phyloP scores from a whole-genome alignment of 2,888 invertebrate species.

The Spatulosminthurus flaviceps region DNA sequence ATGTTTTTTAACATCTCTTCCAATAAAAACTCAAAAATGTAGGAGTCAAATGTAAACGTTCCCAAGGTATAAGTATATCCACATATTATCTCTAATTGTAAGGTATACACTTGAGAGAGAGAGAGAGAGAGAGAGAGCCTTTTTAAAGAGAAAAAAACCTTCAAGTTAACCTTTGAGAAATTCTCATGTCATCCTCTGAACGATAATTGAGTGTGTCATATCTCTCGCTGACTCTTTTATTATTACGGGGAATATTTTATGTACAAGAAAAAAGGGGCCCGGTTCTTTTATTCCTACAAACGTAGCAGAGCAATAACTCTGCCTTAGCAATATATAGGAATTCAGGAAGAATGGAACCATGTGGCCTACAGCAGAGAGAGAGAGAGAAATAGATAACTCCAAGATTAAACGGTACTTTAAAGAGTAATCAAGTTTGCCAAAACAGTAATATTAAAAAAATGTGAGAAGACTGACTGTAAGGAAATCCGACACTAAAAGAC shows the following conservation, averaged over 20 bases:
- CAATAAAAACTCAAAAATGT: too few species aligned
- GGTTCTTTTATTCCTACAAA: background rate
- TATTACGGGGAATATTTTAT: too few species aligned
- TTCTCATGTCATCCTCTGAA: background rate
- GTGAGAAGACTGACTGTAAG: too few species aligned
- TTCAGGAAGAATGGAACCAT: too few species aligned
- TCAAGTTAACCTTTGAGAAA: background rate
- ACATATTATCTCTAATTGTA: too few species aligned
- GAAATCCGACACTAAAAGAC: background rate
- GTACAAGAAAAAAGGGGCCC: too few species aligned
- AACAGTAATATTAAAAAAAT: background rate
- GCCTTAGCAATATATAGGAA: background rate
- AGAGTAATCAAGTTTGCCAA: conserved; percentile 1
- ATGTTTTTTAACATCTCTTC: too few species aligned
- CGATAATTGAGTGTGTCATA: conserved; percentile 1
- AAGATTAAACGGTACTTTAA: background rate
- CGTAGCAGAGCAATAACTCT: background rate
- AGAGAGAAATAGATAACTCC: too few species aligned
- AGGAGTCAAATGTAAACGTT: too few species aligned
- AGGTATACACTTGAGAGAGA: too few species aligned
- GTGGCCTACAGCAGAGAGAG: too few species aligned
- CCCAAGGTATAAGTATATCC: too few species aligned
- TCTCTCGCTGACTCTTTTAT: background rate
- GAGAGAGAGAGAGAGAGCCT: background rate
- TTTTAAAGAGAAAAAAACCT: background rate